A percentile compares a stretch with the other conserved stretches of the same genome.
phyloP scores from a whole-genome alignment of 92 coral and sea anemone species.

The Zoanthus sansibaricus region DNA sequence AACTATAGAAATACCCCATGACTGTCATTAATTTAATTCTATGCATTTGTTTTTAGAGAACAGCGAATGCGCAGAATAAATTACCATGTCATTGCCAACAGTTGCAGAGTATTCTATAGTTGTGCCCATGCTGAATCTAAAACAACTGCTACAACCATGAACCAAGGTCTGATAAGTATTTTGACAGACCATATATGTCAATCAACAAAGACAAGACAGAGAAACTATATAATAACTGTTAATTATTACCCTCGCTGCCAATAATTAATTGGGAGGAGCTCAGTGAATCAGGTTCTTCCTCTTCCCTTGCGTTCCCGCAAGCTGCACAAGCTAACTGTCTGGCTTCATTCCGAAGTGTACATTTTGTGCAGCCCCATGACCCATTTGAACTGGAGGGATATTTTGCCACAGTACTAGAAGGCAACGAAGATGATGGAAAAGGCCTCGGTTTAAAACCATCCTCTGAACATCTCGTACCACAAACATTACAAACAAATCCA shows the following conservation, averaged over 20 bases:
- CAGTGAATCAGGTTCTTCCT: not conserved
- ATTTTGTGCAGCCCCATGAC: conserved; percentile 82
- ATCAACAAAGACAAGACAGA: too few relatives aligned
- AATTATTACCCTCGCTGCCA: conserved; percentile 38
- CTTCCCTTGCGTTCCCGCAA: conserved; percentile 67
- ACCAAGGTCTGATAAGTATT: too few relatives aligned
- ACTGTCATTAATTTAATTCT: too few relatives aligned
- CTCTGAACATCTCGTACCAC: conserved; percentile 82
- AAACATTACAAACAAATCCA: conserved; percentile 78
- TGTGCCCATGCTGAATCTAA: not conserved
- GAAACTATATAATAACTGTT: not conserved
- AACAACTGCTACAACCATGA: too few relatives aligned
- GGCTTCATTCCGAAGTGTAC: conserved; percentile 84
- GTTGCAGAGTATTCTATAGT: too few relatives aligned
- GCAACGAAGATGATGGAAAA: conserved; percentile 92
- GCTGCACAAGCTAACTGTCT: conserved; percentile 65
- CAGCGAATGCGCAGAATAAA: too few relatives aligned
- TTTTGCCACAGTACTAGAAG: conserved; percentile 64
- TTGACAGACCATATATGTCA: too few relatives aligned
- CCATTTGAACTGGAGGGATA: conserved; percentile 62
- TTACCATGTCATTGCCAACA: too few relatives aligned
- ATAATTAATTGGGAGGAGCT: conserved; percentile 3
- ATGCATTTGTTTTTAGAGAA: too few relatives aligned
- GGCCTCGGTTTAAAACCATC: conserved; percentile 98
- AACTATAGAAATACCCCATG: too few relatives aligned